Evolutionary conservation across 2,113 vertebrate genomes (phyloP).

Genomic region (Polypterus bichir): DNA sequence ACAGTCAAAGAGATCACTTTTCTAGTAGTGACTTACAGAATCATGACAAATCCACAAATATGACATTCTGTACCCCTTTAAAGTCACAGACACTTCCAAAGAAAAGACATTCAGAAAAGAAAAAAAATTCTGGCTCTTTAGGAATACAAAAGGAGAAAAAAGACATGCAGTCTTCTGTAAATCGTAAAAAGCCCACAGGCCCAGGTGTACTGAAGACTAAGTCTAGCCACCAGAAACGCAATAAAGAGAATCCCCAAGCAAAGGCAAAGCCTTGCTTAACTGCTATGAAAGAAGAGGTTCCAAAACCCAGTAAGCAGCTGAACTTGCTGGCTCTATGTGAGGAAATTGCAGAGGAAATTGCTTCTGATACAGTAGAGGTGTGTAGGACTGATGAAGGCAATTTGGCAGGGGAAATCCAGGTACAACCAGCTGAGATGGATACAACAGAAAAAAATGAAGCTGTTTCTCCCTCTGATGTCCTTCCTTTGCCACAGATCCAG

Average conservation of each 20-base stretch:
- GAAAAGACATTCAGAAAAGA: not conserved
- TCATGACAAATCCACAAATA: not conserved
- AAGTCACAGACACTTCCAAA: not conserved
- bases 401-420: conserved; percentile 22
- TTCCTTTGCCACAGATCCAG: conserved; percentile 17
- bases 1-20: not conserved
- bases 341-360: conserved; percentile 94
- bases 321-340: conserved; percentile 91
- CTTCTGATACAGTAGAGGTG: conserved; percentile 82
- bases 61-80: not conserved
- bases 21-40: not conserved
- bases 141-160: not conserved
- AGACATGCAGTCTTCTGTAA: conserved; percentile 14
- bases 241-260: conserved; percentile 58
- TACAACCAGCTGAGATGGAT: conserved; percentile 8
- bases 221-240: conserved; percentile 44
- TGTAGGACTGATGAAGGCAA: conserved; percentile 58
- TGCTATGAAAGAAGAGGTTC: conserved; percentile 48
- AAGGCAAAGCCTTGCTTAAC: conserved; percentile 57
- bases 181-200: conserved; percentile 8
- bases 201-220: conserved; percentile 16
- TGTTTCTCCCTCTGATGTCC: conserved; percentile 24
- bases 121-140: not conserved
- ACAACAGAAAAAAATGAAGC: conserved; percentile 10
- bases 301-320: conserved; percentile 58